These are phyloP conservation scores for Ypsolopha sequella DNA, from an alignment of 2,888 invertebrate genomes.

Conservation along the genomic window DNA sequence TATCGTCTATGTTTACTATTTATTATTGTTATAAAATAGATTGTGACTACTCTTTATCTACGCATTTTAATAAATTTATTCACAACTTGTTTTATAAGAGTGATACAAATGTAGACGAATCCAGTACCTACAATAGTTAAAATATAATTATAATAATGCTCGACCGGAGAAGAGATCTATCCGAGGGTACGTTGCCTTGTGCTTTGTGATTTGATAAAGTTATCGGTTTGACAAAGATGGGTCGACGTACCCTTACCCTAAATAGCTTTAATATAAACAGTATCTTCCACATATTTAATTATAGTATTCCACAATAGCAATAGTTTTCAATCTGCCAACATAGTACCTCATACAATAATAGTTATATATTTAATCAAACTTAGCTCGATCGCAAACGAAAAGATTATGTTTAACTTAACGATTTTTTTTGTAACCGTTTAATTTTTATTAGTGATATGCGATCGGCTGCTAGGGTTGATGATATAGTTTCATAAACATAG, in stretches of 20 bases:
- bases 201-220: constrained; percentile 24
- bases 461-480: constrained; percentile 23
- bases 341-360: constrained; percentile 57
- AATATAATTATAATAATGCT: constrained; percentile 38
- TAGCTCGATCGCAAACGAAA: constrained; percentile 4
- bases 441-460: constrained; percentile 27
- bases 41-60: too few species aligned
- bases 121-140: constrained; percentile 62
- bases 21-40: constrained; percentile 5
- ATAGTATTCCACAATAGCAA: constrained; percentile 40
- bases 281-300: constrained; percentile 60
- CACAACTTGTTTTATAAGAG: constrained; percentile 5
- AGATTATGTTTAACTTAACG: constrained; percentile 2
- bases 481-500: constrained; percentile 39
- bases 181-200: constrained; percentile 44
- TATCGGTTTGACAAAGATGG: constrained; percentile 12
- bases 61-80: not conserved
- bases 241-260: constrained; percentile 53
- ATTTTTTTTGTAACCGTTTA: constrained; percentile 4
- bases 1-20: constrained; percentile 20
- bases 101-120: constrained; percentile 14
- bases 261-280: constrained; percentile 66
- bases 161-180: constrained; percentile 37
- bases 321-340: constrained; percentile 55
- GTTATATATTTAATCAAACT: constrained; percentile 11